Conservation (phyloP, 2,113 vertebrate genomes). For the Caretta caretta region DNA sequence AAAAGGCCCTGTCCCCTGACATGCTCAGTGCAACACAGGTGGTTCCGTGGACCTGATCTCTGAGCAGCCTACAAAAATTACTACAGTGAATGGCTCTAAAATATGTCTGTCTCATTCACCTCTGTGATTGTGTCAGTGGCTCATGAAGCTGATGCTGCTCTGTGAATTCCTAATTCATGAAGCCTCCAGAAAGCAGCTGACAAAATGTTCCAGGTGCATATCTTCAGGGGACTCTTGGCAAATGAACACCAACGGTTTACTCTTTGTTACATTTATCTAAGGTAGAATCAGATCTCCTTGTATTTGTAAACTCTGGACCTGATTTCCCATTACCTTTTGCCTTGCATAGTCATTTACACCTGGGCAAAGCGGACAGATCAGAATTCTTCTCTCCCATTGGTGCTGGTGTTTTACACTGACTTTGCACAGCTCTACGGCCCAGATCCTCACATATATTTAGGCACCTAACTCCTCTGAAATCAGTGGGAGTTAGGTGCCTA, state of each 20-base stretch:
- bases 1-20: not conserved
- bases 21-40: not conserved
- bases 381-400: not conserved
- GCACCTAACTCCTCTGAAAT: not conserved
- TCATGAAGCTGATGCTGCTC: not conserved
- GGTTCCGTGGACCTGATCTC: not conserved
- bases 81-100: not conserved
- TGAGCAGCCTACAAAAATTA: not conserved
- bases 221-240: conserved; percentile 46
- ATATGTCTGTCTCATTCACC: not conserved
- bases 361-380: not conserved
- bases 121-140: not conserved
- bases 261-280: not conserved
- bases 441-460: not conserved
- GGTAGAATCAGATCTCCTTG: not conserved
- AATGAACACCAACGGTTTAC: not conserved
- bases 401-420: rapidly evolving
- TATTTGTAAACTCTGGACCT: not conserved
- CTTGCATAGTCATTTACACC: not conserved
- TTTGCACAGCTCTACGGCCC: not conserved
- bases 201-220: not conserved
- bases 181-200: conserved; percentile 16
- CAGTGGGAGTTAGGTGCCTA: not conserved
- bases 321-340: not conserved
- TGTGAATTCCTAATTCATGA: not conserved